Base-by-base conservation (phyloP, 2,113 vertebrate genomes). In the Myxocyprinus asiaticus region DNA sequence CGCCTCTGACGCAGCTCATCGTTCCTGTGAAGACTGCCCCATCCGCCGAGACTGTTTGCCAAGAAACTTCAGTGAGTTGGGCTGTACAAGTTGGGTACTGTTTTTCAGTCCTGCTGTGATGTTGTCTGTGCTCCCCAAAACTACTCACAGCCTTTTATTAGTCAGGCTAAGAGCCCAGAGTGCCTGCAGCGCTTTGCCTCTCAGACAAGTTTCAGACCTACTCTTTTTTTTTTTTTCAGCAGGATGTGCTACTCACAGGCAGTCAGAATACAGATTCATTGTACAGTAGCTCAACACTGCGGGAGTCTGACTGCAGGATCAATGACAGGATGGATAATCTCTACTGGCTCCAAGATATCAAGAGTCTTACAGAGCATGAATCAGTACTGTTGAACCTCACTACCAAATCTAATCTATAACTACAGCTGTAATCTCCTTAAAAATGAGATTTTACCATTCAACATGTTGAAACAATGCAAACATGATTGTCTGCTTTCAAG, bases 221-320 rank as follows among this genome's bases (percentile, higher is more conserved):
- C 5, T 56, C 53, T 33, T 33, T 33, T 33, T 33, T n/a, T 53
- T 59, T 42, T 59, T 76, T 75, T 63, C 47, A 48, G 43, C 58
- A 75, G 55, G 65, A 75, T 84, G 67, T 84, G 64, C 67, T 59
- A 65, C 55, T 84, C 79, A 59, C 69, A 78, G 66, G 17, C 73
- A 71, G 78, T 47, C 42, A 17, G 74, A 72, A 65, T 67, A 68
- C 58, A 75, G 69, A 61, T 78, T 58, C 44, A 80, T n/a, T 15
- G 44, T 17, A 61, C 51, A 33, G 22, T 33, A 33, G 22, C 71
- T 45, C 33, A 67, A 55, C 48, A 77, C 73, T 77, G 53, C 55
- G 78, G 72, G 67, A 68, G 17, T 67, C 56, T 65, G 64, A 76
- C 67, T 61, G 66, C 62, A 51, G n/a, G 79, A 72, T 66, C 75